Conservation (phyloP, 2,113 vertebrate genomes). For the Odontesthes bonariensis region DNA sequence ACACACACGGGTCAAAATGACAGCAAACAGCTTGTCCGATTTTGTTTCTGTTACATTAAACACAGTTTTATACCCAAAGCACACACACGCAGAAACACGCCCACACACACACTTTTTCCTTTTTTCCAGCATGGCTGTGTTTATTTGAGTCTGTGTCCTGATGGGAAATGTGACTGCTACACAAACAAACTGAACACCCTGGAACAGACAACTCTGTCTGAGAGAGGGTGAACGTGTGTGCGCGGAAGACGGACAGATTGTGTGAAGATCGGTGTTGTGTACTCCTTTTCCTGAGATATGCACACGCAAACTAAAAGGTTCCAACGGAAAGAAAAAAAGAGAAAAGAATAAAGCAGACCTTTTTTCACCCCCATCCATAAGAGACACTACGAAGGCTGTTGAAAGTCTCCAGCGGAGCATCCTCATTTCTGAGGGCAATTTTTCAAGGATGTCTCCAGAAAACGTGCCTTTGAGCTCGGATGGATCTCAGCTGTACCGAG, state of each 20-base stretch:
- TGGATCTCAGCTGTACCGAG: not conserved
- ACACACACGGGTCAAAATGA: conserved; percentile 43
- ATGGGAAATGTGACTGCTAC: conserved; percentile 78
- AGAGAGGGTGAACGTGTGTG: conserved; percentile 15
- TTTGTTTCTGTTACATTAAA: conserved; percentile 68
- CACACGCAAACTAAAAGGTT: not conserved
- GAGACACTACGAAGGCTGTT: not conserved
- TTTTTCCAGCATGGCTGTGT: conserved; percentile 67
- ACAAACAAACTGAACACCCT: conserved; percentile 71
- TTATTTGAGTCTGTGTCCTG: conserved; percentile 78
- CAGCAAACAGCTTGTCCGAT: conserved; percentile 63
- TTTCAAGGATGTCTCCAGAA: conserved; percentile 9
- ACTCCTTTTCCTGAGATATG: conserved; percentile 8
- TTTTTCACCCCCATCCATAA: conserved; percentile 28
- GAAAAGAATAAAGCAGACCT: conserved; percentile 22
- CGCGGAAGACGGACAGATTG: not conserved
- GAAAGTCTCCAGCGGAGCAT: conserved; percentile 1
- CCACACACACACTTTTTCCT: conserved; percentile 13
- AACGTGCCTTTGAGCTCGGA: conserved; percentile 13
- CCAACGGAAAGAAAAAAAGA: not conserved
- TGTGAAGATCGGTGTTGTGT: conserved; percentile 12
- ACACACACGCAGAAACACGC: conserved; percentile 39
- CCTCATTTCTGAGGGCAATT: conserved; percentile 20
- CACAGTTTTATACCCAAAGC: conserved; percentile 46
- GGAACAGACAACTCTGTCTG: conserved; percentile 53